A percentile compares a stretch with the other conserved stretches of the same genome.
These are phyloP conservation scores for Oxystoma pomonae DNA, from an alignment of 2,888 invertebrate species.

Conservation along the genomic window DNA sequence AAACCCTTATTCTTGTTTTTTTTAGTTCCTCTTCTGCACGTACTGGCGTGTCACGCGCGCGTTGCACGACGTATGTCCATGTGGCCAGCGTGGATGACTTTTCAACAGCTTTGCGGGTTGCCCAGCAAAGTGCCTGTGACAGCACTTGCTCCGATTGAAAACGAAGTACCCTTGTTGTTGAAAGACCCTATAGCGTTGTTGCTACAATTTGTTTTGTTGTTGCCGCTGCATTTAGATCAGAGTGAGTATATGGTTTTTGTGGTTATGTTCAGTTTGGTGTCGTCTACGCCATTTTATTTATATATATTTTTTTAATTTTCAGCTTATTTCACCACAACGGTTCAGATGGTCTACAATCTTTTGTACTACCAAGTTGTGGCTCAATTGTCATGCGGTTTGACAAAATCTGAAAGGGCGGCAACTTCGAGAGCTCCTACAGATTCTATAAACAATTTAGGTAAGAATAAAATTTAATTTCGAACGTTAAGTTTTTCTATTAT, in stretches of 20 bases:
- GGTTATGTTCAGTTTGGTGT: not conserved
- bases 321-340: slow-evolving; percentile 87
- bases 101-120: slow-evolving; percentile 52
- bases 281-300: not conserved
- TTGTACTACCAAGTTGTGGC: slow-evolving; percentile 85
- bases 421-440: slow-evolving; percentile 33
- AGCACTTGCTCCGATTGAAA: slow-evolving; percentile 47
- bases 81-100: slow-evolving; percentile 53
- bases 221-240: slow-evolving; percentile 82
- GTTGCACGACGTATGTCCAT: slow-evolving; percentile 62
- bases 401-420: slow-evolving; percentile 59
- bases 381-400: slow-evolving; percentile 68
- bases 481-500: no score
- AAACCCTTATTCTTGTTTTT: no score
- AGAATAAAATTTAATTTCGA: no score
- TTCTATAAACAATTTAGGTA: not conserved
- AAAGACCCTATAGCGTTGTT: slow-evolving; percentile 83
- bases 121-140: slow-evolving; percentile 38
- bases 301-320: slow-evolving; percentile 26
- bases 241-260: slow-evolving; percentile 55
- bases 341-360: slow-evolving; percentile 83
- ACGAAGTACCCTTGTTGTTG: slow-evolving; percentile 78
- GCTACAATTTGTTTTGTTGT: slow-evolving; percentile 79
- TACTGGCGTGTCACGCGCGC: slow-evolving; percentile 81
- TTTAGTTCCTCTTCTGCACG: slow-evolving; percentile 82